Conservation (phyloP, 2,797 vertebrate genomes). For the Orestias chungarensis region DNA sequence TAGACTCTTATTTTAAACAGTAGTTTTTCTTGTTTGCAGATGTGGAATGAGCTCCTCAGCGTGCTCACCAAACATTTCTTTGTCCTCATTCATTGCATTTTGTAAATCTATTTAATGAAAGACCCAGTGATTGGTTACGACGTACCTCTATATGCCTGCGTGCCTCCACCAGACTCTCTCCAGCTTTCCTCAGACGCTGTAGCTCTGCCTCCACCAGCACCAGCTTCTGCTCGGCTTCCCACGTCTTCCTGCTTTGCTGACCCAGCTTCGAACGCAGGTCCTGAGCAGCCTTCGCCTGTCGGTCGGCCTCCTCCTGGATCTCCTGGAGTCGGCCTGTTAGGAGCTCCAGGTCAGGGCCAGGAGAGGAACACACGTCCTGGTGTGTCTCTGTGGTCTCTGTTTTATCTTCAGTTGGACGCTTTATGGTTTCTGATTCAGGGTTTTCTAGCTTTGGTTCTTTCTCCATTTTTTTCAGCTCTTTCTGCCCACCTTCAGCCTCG, state of each 20-base stretch:
- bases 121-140: neutral
- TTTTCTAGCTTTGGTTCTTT: constrained; percentile 38
- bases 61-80: neutral
- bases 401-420: constrained; percentile 16
- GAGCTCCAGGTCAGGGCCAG: constrained; percentile 51
- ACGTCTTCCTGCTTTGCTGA: constrained; percentile 77
- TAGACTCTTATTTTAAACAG: neutral
- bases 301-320: constrained; percentile 74
- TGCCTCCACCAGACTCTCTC: constrained; percentile 76
- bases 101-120: neutral
- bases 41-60: neutral
- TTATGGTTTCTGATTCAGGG: constrained; percentile 22
- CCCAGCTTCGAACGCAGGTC: constrained; percentile 75
- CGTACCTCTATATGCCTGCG: constrained; percentile 82
- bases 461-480: constrained; percentile 59
- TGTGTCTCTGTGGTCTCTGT: constrained; percentile 42
- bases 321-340: constrained; percentile 68
- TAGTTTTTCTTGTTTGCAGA: neutral
- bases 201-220: constrained; percentile 74
- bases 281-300: constrained; percentile 65
- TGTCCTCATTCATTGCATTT: too few species aligned
- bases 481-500: constrained; percentile 79
- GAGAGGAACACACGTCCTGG: constrained; percentile 10
- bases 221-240: constrained; percentile 80
- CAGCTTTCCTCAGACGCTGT: constrained; percentile 73